Evolutionary conservation across 2,888 invertebrate species (phyloP).

Genomic region (Cheilosia urbana): DNA sequence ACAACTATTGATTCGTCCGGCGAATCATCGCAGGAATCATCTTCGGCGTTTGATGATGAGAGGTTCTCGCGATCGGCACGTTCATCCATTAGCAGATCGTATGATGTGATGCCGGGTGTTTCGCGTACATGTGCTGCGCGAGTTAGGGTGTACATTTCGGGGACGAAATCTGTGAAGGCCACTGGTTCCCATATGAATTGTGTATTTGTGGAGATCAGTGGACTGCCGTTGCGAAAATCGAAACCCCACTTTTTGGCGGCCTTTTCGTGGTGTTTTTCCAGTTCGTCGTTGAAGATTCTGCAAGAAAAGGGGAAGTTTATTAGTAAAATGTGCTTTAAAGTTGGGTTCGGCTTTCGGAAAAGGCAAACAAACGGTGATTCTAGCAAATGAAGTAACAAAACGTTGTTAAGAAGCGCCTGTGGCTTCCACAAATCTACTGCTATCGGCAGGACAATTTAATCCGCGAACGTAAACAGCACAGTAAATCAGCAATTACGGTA

Average conservation of each 20-base stretch:
- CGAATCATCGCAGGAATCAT: slow-evolving; percentile 81
- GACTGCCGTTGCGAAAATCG: slow-evolving; percentile 82
- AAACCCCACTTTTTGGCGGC: slow-evolving; percentile 86
- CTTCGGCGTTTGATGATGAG: slow-evolving; percentile 76
- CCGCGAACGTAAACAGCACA: no score
- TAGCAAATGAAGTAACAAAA: no score
- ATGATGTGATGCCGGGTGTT: slow-evolving; percentile 74
- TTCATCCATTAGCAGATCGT: slow-evolving; percentile 81
- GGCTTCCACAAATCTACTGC: no score
- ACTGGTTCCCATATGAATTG: slow-evolving; percentile 83
- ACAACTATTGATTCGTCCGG: slow-evolving; percentile 80
- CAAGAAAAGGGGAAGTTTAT: slow-evolving; percentile 19
- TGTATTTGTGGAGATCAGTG: slow-evolving; percentile 78
- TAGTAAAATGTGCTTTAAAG: background rate
- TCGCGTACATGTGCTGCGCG: slow-evolving; percentile 83
- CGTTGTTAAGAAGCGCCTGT: no score
- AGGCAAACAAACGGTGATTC: no score
- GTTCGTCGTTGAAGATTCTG: slow-evolving; percentile 80
- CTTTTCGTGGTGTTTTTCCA: slow-evolving; percentile 84
- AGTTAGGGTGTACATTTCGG: slow-evolving; percentile 83
- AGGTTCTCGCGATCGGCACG: slow-evolving; percentile 82
- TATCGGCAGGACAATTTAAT: no score
- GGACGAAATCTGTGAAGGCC: slow-evolving; percentile 81
- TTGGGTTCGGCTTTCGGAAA: no score
- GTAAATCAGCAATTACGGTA: no score